These are phyloP conservation scores for Drosophila prostipennis DNA, from an alignment of 2,888 invertebrate species.

Conservation along the genomic window DNA sequence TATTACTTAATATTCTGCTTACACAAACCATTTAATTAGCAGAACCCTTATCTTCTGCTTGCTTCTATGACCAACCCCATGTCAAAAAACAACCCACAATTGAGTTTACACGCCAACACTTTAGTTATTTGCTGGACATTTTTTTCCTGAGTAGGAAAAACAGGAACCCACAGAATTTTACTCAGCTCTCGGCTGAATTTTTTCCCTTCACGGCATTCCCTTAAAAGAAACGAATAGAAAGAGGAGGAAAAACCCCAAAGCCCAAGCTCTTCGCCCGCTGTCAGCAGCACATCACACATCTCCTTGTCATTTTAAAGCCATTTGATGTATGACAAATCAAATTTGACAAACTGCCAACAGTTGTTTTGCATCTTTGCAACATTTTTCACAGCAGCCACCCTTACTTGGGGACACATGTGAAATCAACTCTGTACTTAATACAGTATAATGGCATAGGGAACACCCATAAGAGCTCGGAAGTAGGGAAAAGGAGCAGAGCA, in stretches of 20 bases:
- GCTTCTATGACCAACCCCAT: neutral
- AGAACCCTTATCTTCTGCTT: constrained; percentile 1
- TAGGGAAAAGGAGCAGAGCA: constrained; percentile 3
- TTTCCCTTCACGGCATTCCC: constrained; percentile 6
- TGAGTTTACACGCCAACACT: constrained; percentile 55
- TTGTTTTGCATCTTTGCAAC: constrained; percentile 77
- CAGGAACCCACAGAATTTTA: constrained; percentile 6
- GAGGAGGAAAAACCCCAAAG: constrained; percentile 3
- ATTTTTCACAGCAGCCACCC: constrained; percentile 67
- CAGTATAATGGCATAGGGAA: constrained; percentile 56
- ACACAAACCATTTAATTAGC: constrained; percentile 10
- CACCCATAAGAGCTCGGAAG: constrained; percentile 15
- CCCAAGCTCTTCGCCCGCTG: constrained; percentile 37
- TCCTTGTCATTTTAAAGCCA: constrained; percentile 75
- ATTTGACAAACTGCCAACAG: constrained; percentile 80
- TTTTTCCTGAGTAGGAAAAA: constrained; percentile 10
- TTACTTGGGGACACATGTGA: constrained; percentile 52
- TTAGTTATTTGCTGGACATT: constrained; percentile 37
- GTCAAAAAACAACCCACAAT: constrained; percentile 9
- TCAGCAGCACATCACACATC: constrained; percentile 42
- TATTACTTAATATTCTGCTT: neutral
- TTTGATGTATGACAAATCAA: constrained; percentile 80
- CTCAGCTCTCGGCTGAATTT: constrained; percentile 18
- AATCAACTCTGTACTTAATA: constrained; percentile 76
- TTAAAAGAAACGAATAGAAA: constrained; percentile 8